Base-by-base conservation (phyloP, 2,888 invertebrate genomes). In the Chymomyza procnemis region DNA sequence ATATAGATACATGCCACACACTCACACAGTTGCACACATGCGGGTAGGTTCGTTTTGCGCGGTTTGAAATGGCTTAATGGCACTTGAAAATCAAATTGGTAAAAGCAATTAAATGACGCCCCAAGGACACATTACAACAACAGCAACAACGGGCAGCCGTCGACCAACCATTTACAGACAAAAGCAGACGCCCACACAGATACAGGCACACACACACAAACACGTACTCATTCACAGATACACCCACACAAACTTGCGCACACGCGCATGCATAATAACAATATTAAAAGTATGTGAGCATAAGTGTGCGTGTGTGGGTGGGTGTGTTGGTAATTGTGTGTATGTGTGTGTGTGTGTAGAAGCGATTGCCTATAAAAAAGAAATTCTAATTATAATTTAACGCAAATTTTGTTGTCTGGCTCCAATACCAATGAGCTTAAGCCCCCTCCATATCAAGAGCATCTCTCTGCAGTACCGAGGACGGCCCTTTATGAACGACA, bases 81-180 rank as follows among this genome's bases (percentile, higher is more conserved):
- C 88, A 88, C 88, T 89, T 88, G 83, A 89, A 89, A 90, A 88
- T 81, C 85, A 88, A 89, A 90, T 90, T 89, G 85, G 87, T 85
- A 88, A 86, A 90, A 89, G 89, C 90, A 90, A 90, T 90, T 90
- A 90, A 90, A 90, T 86, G 89, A 90, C 89, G 90, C 90, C 90
- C 90, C 90, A 89, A 90, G 90, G 90, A 90, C 90, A 90, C 85
- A 90, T 90, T 89, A 89, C 89, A 87, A 67, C 85, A 52, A 16
- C 63, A 60, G 61, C 75, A 75, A 67, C 73, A 74, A 68, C 77
- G 68, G 47, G 61, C 60, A 8, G 50, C 47, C 50, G 21, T 41
- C 34, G 12, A 41, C 34, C 34, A 59, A 34, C 59, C 21, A 59
- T 41, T 41, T 41, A 41, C 34, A 41, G 46, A 47, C 59, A 18